Conservation (phyloP, 2,888 invertebrate genomes). For the Mythimna loreyi region DNA sequence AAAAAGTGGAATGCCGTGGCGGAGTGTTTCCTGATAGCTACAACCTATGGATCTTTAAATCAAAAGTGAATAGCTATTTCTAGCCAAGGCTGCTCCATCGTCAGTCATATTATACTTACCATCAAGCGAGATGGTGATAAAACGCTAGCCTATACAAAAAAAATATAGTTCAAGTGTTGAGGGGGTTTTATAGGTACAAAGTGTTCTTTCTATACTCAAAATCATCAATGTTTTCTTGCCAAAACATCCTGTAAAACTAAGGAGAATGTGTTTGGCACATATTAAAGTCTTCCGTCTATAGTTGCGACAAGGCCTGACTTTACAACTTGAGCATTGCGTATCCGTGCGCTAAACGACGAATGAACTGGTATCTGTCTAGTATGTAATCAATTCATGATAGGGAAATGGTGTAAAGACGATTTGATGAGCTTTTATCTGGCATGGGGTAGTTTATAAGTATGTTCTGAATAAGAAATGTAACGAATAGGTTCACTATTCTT, state of each 20-base stretch:
- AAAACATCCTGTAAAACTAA: neutral
- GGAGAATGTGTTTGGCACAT: neutral
- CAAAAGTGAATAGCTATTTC: too few species aligned
- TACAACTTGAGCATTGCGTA: neutral
- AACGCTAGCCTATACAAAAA: too few species aligned
- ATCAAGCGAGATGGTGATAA: too few species aligned
- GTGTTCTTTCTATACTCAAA: too few species aligned
- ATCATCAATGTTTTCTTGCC: neutral
- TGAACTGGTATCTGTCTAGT: constrained; percentile 16
- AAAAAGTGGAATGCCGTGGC: too few species aligned
- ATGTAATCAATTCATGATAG: neutral
- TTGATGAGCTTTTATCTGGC: neutral
- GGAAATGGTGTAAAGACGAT: constrained; percentile 33
- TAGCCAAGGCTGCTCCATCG: too few species aligned
- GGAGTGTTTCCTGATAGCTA: too few species aligned
- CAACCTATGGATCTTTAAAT: too few species aligned
- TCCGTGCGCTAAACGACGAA: neutral
- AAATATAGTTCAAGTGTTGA: too few species aligned
- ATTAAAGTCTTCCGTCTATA: neutral
- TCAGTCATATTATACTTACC: too few species aligned
- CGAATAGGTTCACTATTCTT: neutral
- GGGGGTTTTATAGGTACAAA: too few species aligned
- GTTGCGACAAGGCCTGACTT: neutral
- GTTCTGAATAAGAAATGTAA: neutral
- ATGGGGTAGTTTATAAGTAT: neutral